phyloP scores from a whole-genome alignment of 2,888 invertebrate genomes.

The Brachypalpus laphriformis region DNA sequence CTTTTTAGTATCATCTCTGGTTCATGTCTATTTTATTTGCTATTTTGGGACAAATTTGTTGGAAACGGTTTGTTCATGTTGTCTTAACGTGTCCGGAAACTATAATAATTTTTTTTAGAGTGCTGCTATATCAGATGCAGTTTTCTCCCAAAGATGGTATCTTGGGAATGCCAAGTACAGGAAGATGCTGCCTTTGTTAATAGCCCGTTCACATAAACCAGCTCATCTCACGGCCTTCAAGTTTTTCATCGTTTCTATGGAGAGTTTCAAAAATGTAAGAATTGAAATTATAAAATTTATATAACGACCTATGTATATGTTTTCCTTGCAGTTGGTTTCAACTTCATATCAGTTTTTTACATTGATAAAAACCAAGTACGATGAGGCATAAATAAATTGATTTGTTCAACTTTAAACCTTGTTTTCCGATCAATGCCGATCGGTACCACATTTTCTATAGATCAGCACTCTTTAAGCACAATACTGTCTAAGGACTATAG shows the following conservation, averaged over 20 bases:
- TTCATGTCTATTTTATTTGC: conserved; percentile 75
- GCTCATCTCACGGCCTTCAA: conserved; percentile 75
- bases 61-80: conserved; percentile 60
- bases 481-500: too few relatives aligned
- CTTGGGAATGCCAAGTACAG: conserved; percentile 71
- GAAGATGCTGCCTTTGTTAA: conserved; percentile 69
- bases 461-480: background rate
- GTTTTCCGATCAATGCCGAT: too few relatives aligned
- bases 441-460: background rate
- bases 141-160: conserved; percentile 75
- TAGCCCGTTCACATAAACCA: conserved; percentile 74
- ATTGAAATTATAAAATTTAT: background rate
- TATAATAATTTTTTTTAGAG: conserved; percentile 66
- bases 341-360: conserved; percentile 76
- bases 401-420: background rate
- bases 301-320: background rate
- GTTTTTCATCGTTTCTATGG: conserved; percentile 76
- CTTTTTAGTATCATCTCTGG: conserved; percentile 71
- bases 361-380: conserved; percentile 72
- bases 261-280: conserved; percentile 75
- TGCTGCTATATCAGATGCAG: conserved; percentile 69
- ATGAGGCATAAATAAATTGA: conserved; percentile 46
- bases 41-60: conserved; percentile 73
- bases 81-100: background rate
- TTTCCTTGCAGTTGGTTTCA: conserved; percentile 71